Percentiles rank a stretch among this genome's conserved stretches.
phyloP scores from a whole-genome alignment of 2,797 vertebrate species.

The Okamejei kenojei region DNA sequence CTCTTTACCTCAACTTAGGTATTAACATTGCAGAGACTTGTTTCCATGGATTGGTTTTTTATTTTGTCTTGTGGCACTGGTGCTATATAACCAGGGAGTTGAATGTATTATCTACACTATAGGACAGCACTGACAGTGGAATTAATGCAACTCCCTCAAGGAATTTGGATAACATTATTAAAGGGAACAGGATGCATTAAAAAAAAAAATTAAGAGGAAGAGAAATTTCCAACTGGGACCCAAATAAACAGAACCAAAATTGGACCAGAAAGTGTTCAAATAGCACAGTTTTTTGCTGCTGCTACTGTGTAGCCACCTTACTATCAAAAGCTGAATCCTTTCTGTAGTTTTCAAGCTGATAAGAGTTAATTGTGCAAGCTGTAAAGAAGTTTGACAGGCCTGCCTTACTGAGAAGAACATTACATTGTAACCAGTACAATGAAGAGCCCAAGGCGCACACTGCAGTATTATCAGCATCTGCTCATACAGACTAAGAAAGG shows the following conservation, averaged over 20 bases:
- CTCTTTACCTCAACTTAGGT: constrained; percentile 71
- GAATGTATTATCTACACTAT: constrained; percentile 48
- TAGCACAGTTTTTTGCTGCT: constrained; percentile 58
- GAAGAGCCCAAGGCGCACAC: constrained; percentile 53
- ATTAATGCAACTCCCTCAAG: constrained; percentile 49
- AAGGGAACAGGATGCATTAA: constrained; percentile 57
- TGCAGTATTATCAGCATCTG: constrained; percentile 53
- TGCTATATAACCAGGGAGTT: constrained; percentile 53
- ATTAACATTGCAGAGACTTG: constrained; percentile 52
- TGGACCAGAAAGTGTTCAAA: constrained; percentile 48
- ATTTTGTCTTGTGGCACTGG: constrained; percentile 49
- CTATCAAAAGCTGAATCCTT: constrained; percentile 54
- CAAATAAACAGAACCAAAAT: constrained; percentile 44
- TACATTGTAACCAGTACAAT: constrained; percentile 48
- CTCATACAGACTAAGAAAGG: constrained; percentile 49
- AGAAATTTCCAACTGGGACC: constrained; percentile 42
- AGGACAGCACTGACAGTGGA: constrained; percentile 49
- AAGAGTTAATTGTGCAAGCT: constrained; percentile 46
- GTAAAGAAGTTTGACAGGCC: constrained; percentile 42
- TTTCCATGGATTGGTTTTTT: constrained; percentile 55
- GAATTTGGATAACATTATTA: constrained; percentile 51
- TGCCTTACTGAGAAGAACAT: constrained; percentile 48
- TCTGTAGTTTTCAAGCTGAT: constrained; percentile 42
- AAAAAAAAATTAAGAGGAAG: constrained; percentile 47
- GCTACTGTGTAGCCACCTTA: constrained; percentile 65